Conservation (phyloP, 2,888 invertebrate species). For the Osedax fenrisi region DNA sequence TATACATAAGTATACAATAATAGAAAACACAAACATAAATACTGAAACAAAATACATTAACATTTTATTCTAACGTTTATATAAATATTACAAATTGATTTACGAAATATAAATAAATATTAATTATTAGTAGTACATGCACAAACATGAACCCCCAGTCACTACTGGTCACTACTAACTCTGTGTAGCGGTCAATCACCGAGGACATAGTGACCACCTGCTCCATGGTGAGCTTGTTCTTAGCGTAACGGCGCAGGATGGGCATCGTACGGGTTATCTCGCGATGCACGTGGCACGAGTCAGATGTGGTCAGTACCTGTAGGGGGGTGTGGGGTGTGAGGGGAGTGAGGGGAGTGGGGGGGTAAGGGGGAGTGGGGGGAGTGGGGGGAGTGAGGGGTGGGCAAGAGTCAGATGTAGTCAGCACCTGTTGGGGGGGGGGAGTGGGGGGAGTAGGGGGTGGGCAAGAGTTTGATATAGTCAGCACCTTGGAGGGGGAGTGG, state of each 20-base stretch:
- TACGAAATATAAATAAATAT: too few species aligned
- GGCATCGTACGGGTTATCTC: slow-evolving; percentile 38
- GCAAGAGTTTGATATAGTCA: too few species aligned
- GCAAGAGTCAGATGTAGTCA: background rate
- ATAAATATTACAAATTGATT: too few species aligned
- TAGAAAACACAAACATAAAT: too few species aligned
- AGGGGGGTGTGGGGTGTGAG: background rate
- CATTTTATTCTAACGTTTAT: too few species aligned
- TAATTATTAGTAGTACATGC: too few species aligned
- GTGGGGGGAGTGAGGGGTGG: background rate
- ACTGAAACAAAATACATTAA: too few species aligned
- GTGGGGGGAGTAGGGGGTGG: too few species aligned
- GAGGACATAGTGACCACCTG: slow-evolving; percentile 46
- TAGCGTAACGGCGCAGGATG: slow-evolving; percentile 37
- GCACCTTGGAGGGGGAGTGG: too few species aligned
- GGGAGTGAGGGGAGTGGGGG: background rate
- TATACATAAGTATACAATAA: too few species aligned
- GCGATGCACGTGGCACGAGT: slow-evolving; percentile 38
- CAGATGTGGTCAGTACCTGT: slow-evolving; percentile 39
- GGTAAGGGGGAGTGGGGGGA: background rate
- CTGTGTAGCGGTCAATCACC: slow-evolving; percentile 46
- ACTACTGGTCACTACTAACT: slow-evolving; percentile 42
- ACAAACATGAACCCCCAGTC: too few species aligned
- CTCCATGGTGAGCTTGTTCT: slow-evolving; percentile 45
- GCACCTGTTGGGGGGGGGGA: too few species aligned